A percentile compares a stretch with the other conserved stretches of the same genome.
These are phyloP conservation scores for Polydrusus cervinus DNA, from an alignment of 2,888 invertebrate species.

Conservation along the genomic window DNA sequence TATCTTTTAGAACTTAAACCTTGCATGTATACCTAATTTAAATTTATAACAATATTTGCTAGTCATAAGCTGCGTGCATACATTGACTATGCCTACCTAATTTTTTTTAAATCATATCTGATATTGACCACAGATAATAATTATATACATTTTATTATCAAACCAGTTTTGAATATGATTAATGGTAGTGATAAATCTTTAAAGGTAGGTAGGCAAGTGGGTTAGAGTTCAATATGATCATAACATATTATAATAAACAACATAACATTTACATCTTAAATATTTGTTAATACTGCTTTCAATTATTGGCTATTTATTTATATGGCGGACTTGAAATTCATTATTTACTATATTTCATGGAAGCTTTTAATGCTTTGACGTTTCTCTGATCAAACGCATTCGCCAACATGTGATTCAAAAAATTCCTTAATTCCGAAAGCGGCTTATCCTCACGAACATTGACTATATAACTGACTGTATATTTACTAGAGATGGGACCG, in stretches of 20 bases:
- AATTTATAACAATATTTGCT: neutral
- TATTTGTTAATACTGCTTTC: conserved; percentile 3
- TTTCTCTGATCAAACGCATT: too few species aligned
- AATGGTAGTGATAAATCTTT: conserved; percentile 27
- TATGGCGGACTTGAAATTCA: neutral
- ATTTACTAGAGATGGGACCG: too few species aligned
- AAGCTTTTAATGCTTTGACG: too few species aligned
- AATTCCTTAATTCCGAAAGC: too few species aligned
- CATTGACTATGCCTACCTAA: neutral
- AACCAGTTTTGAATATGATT: conserved; percentile 20
- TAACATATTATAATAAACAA: conserved; percentile 21
- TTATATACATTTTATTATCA: neutral
- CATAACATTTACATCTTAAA: neutral
- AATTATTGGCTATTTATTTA: neutral
- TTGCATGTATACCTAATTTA: conserved; percentile 7
- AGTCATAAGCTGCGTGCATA: too few species aligned
- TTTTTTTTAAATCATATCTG: neutral
- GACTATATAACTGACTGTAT: too few species aligned
- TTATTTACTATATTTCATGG: neutral
- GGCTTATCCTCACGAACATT: too few species aligned
- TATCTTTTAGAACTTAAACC: neutral
- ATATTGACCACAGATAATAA: conserved; percentile 19
- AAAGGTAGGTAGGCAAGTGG: conserved; percentile 33
- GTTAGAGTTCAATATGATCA: conserved; percentile 38
- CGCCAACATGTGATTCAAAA: too few species aligned